Base-by-base conservation (phyloP, 2,888 invertebrate species). In the Rhorus exstirpatorius region DNA sequence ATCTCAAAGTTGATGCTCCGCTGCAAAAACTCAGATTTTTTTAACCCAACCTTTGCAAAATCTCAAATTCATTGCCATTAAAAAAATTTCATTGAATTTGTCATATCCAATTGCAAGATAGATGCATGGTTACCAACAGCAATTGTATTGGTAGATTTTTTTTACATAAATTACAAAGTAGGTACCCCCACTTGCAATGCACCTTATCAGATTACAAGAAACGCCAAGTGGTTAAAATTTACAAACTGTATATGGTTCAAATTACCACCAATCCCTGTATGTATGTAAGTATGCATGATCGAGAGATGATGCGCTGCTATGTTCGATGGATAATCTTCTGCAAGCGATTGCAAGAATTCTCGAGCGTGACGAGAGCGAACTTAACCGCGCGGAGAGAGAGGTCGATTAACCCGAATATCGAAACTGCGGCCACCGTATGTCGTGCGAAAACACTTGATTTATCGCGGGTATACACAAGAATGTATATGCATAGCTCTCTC, bases 341-440 rank as follows among this genome's bases (percentile, higher is more conserved):
- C 81, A 61, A 68, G 68, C 76, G 58, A 63, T 31, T 38, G 68
- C 65, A 63, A 71, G 74, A 80, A 80, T 70, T 63, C 68, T 72
- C 60, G 75, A 81, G 82, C 83, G 70, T 85, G 81, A 83, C 83
- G 76, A 68, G 68, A 75, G 67, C 68, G 61, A 77, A 72, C 74
- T 85, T 75, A 67, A 61, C 60, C 71, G 63, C 72, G 68, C 70
- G 74, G 74, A 79, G 79, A 65, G 79, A 79, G 79, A 79, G 67
- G 70, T 81, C 83, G 83, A 85, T 84, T 85, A 81, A 85, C 84
- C 85, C 78, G 77, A 83, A 85, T 85, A 85, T 81, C 75, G 77
- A 53, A 49, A 68, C 60, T 31, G 38, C 78, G 81, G 55, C 61
- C 14, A 78, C 74, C 78, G 81, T 78, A 82, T 78, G 81, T 74